Conservation (phyloP, 2,888 invertebrate species). For the Chrysopilus asiliformis region DNA sequence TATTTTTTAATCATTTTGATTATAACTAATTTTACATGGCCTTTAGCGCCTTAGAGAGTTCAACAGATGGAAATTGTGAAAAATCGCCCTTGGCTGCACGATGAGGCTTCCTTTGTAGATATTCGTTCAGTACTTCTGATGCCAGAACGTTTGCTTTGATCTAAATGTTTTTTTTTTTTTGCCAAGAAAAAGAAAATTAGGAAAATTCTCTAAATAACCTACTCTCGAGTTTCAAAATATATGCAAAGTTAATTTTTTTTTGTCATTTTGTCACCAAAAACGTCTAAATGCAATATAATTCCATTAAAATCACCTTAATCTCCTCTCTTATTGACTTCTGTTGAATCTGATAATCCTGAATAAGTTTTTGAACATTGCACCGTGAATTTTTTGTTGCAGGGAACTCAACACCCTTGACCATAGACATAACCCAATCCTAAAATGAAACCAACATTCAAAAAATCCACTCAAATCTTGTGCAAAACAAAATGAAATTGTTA, state of each 20-base stretch:
- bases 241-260: too few relatives aligned
- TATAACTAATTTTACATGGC: conserved; percentile 9
- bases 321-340: conserved; percentile 23
- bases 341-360: conserved; percentile 21
- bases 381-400: conserved; percentile 17
- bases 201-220: background rate
- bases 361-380: conserved; percentile 18
- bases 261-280: too few relatives aligned
- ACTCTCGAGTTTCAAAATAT: too few relatives aligned
- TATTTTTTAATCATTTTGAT: background rate
- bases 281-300: too few relatives aligned
- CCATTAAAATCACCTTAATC: conserved; percentile 20
- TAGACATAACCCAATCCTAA: conserved; percentile 31
- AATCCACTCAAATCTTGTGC: too few relatives aligned
- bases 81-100: conserved; percentile 30
- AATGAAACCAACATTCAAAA: background rate
- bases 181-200: conserved; percentile 12
- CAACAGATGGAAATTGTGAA: conserved; percentile 31
- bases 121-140: conserved; percentile 31
- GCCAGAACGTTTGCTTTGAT: conserved; percentile 29
- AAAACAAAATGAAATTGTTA: too few relatives aligned
- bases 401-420: conserved; percentile 23
- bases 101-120: conserved; percentile 34
- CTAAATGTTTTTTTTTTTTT: too few relatives aligned
- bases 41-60: conserved; percentile 19